Evolutionary conservation across 1,140 invertebrate species (phyloP).

Genomic region (Drosophila bifasciata): DNA sequence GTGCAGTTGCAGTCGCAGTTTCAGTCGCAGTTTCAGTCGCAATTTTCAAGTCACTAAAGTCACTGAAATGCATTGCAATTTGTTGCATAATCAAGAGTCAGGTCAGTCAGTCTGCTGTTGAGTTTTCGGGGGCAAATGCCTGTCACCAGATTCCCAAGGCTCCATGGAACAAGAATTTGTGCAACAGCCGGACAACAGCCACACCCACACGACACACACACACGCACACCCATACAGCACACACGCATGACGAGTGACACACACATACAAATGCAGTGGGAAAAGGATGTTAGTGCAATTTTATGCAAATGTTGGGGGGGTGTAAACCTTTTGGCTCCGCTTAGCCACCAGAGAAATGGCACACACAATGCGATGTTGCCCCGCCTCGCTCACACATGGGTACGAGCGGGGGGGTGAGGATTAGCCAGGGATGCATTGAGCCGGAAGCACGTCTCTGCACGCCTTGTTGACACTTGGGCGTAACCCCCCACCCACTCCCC

Average conservation of each 20-base stretch:
- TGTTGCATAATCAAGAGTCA: too few relatives aligned
- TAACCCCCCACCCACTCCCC: not conserved
- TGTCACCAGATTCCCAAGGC: conserved; percentile 16
- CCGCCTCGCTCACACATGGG: not conserved
- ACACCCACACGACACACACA: not conserved
- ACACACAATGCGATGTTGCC: conserved; percentile 27
- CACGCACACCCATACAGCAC: too few relatives aligned
- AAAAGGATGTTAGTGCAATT: conserved; percentile 42
- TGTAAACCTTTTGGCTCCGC: conserved; percentile 17
- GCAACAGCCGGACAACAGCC: conserved; percentile 38
- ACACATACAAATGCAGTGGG: not conserved
- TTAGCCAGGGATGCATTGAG: conserved; percentile 6
- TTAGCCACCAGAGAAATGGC: conserved; percentile 45
- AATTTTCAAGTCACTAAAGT: too few relatives aligned
- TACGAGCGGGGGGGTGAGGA: not conserved
- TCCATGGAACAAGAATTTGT: conserved; percentile 23
- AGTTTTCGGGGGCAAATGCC: conserved; percentile 17
- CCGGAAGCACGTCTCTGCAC: not conserved
- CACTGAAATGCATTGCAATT: too few relatives aligned
- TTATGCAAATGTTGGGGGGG: conserved; percentile 49
- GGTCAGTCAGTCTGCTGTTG: too few relatives aligned
- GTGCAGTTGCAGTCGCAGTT: too few relatives aligned
- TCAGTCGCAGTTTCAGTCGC: too few relatives aligned
- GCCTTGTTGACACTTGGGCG: conserved; percentile 32
- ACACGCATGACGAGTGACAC: not conserved